Percentiles rank a stretch among this genome's conserved stretches.
Conservation (phyloP, 64 coral and sea anemone species). For the Exaiptasia diaphana region DNA sequence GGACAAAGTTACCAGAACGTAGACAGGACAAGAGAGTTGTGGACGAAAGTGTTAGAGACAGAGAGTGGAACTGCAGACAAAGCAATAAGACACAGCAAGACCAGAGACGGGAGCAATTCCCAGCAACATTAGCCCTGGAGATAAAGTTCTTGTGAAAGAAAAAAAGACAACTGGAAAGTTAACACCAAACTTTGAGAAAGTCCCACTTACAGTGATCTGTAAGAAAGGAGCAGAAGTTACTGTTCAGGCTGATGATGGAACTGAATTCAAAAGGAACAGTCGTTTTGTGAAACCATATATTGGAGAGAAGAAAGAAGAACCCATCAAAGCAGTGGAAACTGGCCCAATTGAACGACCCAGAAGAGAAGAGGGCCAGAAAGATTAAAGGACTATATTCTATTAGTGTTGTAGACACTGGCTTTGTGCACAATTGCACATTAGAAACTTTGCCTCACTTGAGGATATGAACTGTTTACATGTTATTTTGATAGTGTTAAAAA, state of each 20-base stretch:
- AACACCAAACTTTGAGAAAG: slow-evolving; percentile 5
- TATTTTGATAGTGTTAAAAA: too few relatives aligned
- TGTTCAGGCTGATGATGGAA: slow-evolving; percentile 1
- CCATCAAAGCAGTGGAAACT: too few relatives aligned
- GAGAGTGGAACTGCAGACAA: slow-evolving; percentile 30
- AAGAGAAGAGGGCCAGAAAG: too few relatives aligned
- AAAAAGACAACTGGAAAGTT: slow-evolving; percentile 23
- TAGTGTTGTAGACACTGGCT: too few relatives aligned
- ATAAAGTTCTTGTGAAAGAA: slow-evolving; percentile 38
- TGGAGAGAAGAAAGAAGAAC: too few relatives aligned
- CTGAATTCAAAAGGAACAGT: slow-evolving; percentile 24
- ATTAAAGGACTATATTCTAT: too few relatives aligned
- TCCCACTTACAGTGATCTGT: slow-evolving; percentile 7
- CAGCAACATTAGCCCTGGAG: background rate
- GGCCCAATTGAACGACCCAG: too few relatives aligned
- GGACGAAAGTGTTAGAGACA: background rate
- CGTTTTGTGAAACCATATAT: slow-evolving; percentile 9
- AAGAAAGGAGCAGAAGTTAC: slow-evolving; percentile 33
- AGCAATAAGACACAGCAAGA: slow-evolving; percentile 18
- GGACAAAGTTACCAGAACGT: slow-evolving; percentile 23
- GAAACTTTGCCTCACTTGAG: too few relatives aligned
- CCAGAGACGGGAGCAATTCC: slow-evolving; percentile 9
- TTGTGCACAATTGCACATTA: too few relatives aligned
- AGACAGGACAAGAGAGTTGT: background rate
- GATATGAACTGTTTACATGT: too few relatives aligned